Evolutionary conservation across 2,888 invertebrate species (phyloP).

Genomic region (Apodemia mormo): DNA sequence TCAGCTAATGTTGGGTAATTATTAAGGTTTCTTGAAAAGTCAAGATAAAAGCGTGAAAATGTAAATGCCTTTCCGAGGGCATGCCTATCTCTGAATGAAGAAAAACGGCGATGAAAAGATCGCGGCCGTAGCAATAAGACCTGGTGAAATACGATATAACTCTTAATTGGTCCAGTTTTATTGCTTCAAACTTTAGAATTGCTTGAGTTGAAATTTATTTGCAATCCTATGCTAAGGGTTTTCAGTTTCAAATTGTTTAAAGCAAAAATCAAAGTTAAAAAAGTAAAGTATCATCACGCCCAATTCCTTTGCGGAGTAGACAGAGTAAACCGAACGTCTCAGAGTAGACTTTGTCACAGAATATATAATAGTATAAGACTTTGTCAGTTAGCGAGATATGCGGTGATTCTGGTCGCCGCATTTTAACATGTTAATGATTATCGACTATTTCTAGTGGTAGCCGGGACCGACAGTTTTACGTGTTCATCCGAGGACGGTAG

Average conservation of each 20-base stretch:
- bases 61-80: slow-evolving; percentile 13
- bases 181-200: slow-evolving; percentile 12
- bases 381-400: no score
- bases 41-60: slow-evolving; percentile 16
- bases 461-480: no score
- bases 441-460: no score
- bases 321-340: no score
- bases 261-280: no score
- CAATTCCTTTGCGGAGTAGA: no score
- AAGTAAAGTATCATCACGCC: no score
- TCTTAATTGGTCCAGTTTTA: slow-evolving; percentile 12
- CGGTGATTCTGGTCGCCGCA: no score
- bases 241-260: not conserved
- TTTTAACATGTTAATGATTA: no score
- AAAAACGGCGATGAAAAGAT: not conserved
- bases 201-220: slow-evolving; percentile 9
- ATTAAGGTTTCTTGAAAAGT: slow-evolving; percentile 10
- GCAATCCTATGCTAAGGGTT: not conserved
- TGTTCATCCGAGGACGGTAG: no score
- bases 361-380: no score
- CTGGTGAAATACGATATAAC: slow-evolving; percentile 13
- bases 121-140: slow-evolving; percentile 8
- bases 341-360: no score
- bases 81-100: slow-evolving; percentile 8
- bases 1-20: not conserved